A percentile compares a stretch with the other conserved stretches of the same genome.
phyloP scores from a whole-genome alignment of 2,113 vertebrate species.

The Anas platyrhynchos region DNA sequence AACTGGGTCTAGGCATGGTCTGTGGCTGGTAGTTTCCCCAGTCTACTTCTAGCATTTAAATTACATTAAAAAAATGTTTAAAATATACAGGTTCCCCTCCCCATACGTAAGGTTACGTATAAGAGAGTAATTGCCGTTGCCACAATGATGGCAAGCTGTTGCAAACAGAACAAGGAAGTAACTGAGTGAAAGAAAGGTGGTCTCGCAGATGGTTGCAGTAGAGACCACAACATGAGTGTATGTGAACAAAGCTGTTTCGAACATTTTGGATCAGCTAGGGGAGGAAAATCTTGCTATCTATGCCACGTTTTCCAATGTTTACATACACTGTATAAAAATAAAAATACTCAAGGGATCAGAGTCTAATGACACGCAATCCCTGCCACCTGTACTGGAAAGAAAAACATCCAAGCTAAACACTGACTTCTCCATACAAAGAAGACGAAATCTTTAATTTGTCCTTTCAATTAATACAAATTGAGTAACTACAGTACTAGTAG shows the following conservation, averaged over 20 bases:
- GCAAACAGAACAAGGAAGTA: not conserved
- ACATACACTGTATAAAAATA: not conserved
- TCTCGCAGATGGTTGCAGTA: not conserved
- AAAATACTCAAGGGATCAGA: not conserved
- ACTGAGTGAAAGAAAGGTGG: not conserved
- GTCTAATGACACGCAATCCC: not conserved
- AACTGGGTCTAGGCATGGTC: not conserved
- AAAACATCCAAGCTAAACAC: not conserved
- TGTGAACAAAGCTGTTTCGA: not conserved
- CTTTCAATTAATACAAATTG: not conserved
- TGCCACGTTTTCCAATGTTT: not conserved
- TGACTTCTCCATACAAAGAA: not conserved
- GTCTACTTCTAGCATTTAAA: not conserved
- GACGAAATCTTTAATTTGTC: not conserved
- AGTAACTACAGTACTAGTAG: not conserved
- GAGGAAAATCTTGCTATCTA: rapidly evolving
- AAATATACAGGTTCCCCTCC: not conserved
- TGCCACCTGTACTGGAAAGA: not conserved
- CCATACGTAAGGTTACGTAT: rapidly evolving
- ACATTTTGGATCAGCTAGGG: not conserved
- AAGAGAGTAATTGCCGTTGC: not conserved
- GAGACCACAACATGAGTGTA: not conserved
- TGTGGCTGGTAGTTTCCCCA: not conserved
- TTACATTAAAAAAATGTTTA: not conserved
- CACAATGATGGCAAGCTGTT: not conserved